Base-by-base conservation (phyloP, 2,113 vertebrate species). In the Parotia lawesii region DNA sequence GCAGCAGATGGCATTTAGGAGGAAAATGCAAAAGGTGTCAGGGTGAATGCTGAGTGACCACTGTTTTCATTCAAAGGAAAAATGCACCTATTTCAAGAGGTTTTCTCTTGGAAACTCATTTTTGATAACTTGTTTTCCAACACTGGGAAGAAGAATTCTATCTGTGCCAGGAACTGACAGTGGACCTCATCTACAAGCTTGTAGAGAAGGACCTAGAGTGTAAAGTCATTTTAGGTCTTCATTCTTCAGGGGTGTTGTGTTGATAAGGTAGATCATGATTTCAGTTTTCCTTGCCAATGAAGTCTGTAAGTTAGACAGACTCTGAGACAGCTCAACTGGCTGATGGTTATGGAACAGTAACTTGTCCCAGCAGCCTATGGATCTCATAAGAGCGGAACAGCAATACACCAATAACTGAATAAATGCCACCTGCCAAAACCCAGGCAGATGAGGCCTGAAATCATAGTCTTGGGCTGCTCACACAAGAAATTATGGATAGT, bases 1-100 rank as follows among this genome's bases (percentile, higher is more conserved):
- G 79, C 93, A 92, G 94, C 71, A 88, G 58, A 79, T 66, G 72
- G 79, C 79, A 82, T 94, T 95, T 92, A 88, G 76, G 58, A 93
- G 53, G 78, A 72, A 93, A 96, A 93, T 0, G 45, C 0, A 48
- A 90, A 75, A 92, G 85, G 61, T 67, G 47, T 85, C 82, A 88
- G 66, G 48, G 74, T 83, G 79, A 93, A 78, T 72, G 66, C 78
- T 60, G 53, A 93, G 75, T 31, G 73, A 89, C 51, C 77, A 54
- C 60, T 81, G 16, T 38, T 64, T 79, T 79, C 40, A 82, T 78
- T 87, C 53, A 87, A 75, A 95, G 82, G 82, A 90, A 85, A 90
- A 87, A 78, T 0, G 31, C n/a, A 76, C 58, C 62, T 40, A 76
- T n/a, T 85, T 76, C 71, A 82, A 65, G 79, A 90, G n/a, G n/a